phyloP scores from a whole-genome alignment of 2,113 vertebrate genomes.

The Bos javanicus region DNA sequence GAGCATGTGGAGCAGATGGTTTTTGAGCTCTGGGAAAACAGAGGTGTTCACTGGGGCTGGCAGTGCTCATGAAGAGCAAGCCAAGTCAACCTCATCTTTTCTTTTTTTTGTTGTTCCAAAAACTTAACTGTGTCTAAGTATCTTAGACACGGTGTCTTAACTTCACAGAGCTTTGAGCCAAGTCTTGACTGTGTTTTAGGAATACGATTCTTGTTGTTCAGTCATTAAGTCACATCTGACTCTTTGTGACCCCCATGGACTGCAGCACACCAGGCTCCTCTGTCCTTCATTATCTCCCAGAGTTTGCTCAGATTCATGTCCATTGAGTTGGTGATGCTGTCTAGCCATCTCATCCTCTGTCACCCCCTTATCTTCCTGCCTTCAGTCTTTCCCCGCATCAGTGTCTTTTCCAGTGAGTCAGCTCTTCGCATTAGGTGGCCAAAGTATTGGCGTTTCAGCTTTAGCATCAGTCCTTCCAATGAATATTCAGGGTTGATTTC shows the following conservation, averaged over 20 bases:
- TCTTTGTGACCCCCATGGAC: not conserved
- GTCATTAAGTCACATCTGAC: not conserved
- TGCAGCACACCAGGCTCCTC: not conserved
- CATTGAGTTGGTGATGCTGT: not conserved
- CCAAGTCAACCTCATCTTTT: not conserved
- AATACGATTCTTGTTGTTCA: not conserved
- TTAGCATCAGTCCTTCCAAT: not conserved
- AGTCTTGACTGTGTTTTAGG: not conserved
- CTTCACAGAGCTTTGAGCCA: not conserved
- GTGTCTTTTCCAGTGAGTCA: not conserved
- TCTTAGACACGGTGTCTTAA: not conserved
- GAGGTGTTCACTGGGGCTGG: not conserved
- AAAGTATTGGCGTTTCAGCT: not conserved
- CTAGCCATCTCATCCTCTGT: not conserved
- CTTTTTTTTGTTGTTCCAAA: not conserved
- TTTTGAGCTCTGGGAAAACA: not conserved
- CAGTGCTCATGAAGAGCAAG: not conserved
- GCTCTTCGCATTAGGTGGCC: not conserved
- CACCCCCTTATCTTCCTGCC: not conserved
- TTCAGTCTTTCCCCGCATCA: not conserved
- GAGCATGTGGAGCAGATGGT: not conserved
- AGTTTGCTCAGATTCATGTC: not conserved
- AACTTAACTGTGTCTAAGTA: not conserved
- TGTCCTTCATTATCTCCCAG: not conserved
- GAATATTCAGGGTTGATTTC: not conserved